Evolutionary conservation across 2,113 vertebrate genomes (phyloP).

Genomic region (Leucoraja erinaceus): DNA sequence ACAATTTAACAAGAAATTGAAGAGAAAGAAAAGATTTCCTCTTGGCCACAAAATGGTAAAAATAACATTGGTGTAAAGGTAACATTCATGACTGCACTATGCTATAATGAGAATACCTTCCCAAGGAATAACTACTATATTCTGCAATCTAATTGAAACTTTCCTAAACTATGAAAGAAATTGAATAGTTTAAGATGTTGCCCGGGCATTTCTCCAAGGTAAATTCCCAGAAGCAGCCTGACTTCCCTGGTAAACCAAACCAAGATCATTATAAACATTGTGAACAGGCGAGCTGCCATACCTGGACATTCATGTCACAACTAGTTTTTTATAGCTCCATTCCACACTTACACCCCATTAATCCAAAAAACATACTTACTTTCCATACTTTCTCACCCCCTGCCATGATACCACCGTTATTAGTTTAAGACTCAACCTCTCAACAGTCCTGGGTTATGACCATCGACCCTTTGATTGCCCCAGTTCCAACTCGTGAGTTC

Average conservation of each 20-base stretch:
- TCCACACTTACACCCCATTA: too few species aligned
- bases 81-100: background rate
- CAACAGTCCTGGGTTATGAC: too few species aligned
- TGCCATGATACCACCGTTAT: too few species aligned
- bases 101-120: background rate
- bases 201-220: background rate
- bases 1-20: background rate
- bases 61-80: background rate
- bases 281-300: background rate
- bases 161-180: conserved; percentile 4
- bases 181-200: background rate
- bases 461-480: too few species aligned
- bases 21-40: background rate
- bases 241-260: background rate
- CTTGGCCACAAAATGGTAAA: background rate
- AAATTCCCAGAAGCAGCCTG: background rate
- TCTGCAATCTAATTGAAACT: background rate
- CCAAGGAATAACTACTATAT: background rate
- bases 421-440: too few species aligned
- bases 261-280: background rate
- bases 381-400: too few species aligned
- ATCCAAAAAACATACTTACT: too few species aligned
- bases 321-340: too few species aligned
- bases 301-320: too few species aligned
- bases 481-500: too few species aligned